Base-by-base conservation (phyloP, 64 coral and sea anemone species). In the Porites australiensis region DNA sequence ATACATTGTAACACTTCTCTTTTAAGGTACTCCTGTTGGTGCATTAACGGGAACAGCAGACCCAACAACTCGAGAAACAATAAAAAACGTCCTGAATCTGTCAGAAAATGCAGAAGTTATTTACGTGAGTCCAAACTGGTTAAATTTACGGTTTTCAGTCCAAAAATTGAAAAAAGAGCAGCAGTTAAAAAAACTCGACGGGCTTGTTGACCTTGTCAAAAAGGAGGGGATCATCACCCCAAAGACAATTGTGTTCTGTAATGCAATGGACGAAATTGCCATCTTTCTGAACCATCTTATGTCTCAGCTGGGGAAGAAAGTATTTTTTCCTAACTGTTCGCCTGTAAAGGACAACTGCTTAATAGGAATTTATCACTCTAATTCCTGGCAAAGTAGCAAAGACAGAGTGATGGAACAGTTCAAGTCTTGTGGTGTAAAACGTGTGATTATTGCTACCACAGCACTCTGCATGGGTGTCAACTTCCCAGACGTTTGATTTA, bases 401-500 rank as follows among this genome's bases (percentile, higher is more conserved):
- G 61, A 85, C 12, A 15, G 45, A 37, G 27, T 49, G 68, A 50
- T 3, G 23, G 27, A n/a, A 68, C 59, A 2, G 19, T 85, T 3
- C 13, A 45, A 66, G 82, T 45, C 27, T 4, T 44, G 20, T 85
- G 82, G 82, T 44, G 27, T 61, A 45, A 82, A 82, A 21, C 50
- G 58, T 37, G 22, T 82, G 8, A 45, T 82, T 21, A 19, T 82
- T n/a, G 19, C 19, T 59, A 82, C 50, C 58, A 65, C 82, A 68
- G 82, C 82, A 3, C 45, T 85, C 4, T 65, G 82, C 45, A 85
- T 85, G 62, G 82, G 82, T 9, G 82, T 64, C 10, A 64, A 85
- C 44, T 85, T 85, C 47, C 16, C 61, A 4, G 20, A 85, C 47
- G n/a, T 85, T 8, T 8, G 82, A 0, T 66, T 68, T 22, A 53